These are phyloP conservation scores for Pristis pectinata DNA, from an alignment of 2,797 vertebrate species.

Conservation along the genomic window DNA sequence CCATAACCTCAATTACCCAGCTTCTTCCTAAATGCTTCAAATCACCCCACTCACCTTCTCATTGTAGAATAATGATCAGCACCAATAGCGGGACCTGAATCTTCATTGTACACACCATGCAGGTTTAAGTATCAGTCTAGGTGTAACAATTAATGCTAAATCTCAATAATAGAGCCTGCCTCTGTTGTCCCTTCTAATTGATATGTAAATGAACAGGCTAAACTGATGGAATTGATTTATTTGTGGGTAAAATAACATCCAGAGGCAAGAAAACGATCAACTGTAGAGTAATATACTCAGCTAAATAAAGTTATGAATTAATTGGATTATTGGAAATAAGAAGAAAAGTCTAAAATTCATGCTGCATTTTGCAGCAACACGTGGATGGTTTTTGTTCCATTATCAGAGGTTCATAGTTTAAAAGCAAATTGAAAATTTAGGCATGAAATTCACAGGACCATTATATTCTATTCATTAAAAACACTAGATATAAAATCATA, in stretches of 20 bases:
- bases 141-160: background rate
- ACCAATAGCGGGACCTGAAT: too few relatives aligned
- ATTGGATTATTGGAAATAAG: background rate
- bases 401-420: too few relatives aligned
- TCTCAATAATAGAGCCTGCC: background rate
- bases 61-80: too few relatives aligned
- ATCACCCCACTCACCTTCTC: too few relatives aligned
- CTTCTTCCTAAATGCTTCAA: too few relatives aligned
- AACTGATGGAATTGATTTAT: background rate
- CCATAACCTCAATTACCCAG: background rate
- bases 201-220: background rate
- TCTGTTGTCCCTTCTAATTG: background rate
- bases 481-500: too few relatives aligned
- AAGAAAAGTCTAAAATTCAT: background rate
- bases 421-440: too few relatives aligned
- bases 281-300: background rate
- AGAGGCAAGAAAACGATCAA: background rate
- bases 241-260: background rate
- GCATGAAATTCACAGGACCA: too few relatives aligned
- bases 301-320: background rate
- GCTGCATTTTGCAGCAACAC: too few relatives aligned
- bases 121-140: background rate
- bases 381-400: too few relatives aligned
- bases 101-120: too few relatives aligned
- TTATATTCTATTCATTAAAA: too few relatives aligned